A percentile compares a stretch with the other conserved stretches of the same genome.
Evolutionary conservation across 2,113 vertebrate species (phyloP).

Genomic region (Misgurnus anguillicaudatus): DNA sequence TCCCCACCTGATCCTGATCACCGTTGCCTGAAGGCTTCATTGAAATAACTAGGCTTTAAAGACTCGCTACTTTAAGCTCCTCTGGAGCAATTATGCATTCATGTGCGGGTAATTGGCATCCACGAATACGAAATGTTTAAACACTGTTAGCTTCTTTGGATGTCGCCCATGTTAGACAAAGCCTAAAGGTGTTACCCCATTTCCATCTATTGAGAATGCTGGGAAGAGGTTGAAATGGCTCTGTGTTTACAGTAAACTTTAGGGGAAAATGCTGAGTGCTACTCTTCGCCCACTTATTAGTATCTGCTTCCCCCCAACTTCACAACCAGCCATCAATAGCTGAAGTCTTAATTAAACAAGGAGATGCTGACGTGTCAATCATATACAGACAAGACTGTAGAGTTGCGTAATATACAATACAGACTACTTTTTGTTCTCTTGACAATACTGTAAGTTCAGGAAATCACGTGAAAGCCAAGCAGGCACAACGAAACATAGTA

Average conservation of each 20-base stretch:
- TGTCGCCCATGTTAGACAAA: slow-evolving; percentile 62
- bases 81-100: slow-evolving; percentile 71
- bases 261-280: slow-evolving; percentile 47
- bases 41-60: slow-evolving; percentile 60
- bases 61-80: slow-evolving; percentile 69
- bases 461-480: slow-evolving; percentile 29
- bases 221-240: slow-evolving; percentile 59
- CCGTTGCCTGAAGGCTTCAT: slow-evolving; percentile 59
- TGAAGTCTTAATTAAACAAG: slow-evolving; percentile 42
- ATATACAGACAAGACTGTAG: slow-evolving; percentile 9
- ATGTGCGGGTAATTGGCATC: slow-evolving; percentile 68
- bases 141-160: slow-evolving; percentile 59
- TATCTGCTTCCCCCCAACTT: slow-evolving; percentile 2
- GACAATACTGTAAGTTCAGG: slow-evolving; percentile 21
- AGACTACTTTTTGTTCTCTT: background rate
- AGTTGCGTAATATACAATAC: background rate
- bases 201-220: slow-evolving; percentile 69
- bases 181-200: slow-evolving; percentile 69
- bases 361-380: slow-evolving; percentile 38
- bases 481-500: background rate
- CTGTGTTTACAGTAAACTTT: slow-evolving; percentile 73
- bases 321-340: slow-evolving; percentile 32
- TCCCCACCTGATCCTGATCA: slow-evolving; percentile 52
- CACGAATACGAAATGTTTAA: slow-evolving; percentile 78
- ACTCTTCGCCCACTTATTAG: slow-evolving; percentile 38